These are phyloP conservation scores for Coremacera marginata DNA, from an alignment of 2,888 invertebrate genomes.

Conservation along the genomic window DNA sequence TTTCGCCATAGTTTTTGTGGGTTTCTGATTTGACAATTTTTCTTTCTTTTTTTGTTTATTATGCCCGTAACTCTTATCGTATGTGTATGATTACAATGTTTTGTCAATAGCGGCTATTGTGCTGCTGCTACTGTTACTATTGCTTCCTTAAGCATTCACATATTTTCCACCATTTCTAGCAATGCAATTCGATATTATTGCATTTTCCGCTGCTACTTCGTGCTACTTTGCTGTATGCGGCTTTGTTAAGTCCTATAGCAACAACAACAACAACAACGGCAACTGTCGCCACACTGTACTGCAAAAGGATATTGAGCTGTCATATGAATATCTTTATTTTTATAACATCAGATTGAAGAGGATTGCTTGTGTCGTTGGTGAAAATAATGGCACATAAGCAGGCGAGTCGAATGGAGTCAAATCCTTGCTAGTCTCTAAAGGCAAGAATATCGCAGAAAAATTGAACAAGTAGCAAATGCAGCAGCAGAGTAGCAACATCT, in stretches of 20 bases:
- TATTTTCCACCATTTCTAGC: not conserved
- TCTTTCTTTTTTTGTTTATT: not conserved
- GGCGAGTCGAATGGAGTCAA: too few relatives aligned
- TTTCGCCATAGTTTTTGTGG: not conserved
- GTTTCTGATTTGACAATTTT: not conserved
- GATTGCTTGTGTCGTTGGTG: slow-evolving; percentile 25
- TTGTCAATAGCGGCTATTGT: slow-evolving; percentile 1
- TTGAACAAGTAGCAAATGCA: not conserved
- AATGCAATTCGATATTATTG: not conserved
- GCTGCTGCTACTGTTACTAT: not conserved
- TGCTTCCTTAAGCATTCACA: not conserved
- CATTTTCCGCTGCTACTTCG: not conserved
- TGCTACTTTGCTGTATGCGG: not conserved
- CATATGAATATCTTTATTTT: slow-evolving; percentile 43
- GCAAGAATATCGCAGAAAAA: too few relatives aligned
- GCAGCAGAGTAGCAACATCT: not conserved
- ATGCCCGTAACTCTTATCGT: not conserved
- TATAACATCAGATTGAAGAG: slow-evolving; percentile 34
- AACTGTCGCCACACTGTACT: not conserved
- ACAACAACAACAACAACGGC: not conserved
- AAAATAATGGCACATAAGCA: slow-evolving; percentile 18
- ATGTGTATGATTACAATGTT: slow-evolving; percentile 18
- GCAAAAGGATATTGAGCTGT: slow-evolving; percentile 40
- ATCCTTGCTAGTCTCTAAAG: too few relatives aligned
- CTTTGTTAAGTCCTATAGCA: not conserved